phyloP scores from a whole-genome alignment of 2,888 invertebrate genomes.

The Portevinia maculata region DNA sequence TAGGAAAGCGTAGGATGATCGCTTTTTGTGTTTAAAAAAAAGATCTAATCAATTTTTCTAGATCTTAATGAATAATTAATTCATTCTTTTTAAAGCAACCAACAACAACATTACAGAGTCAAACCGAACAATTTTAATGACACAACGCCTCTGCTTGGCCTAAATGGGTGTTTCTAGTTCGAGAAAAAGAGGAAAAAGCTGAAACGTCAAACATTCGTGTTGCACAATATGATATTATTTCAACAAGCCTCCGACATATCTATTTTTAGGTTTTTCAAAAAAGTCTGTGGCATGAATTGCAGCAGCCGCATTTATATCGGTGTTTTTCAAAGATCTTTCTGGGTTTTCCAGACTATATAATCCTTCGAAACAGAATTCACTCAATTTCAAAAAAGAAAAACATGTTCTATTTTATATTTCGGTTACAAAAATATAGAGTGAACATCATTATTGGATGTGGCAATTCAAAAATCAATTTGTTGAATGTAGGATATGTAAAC shows the following conservation, averaged over 20 bases:
- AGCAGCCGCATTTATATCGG: slow-evolving; percentile 39
- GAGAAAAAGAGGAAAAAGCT: background rate
- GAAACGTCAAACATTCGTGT: slow-evolving; percentile 10
- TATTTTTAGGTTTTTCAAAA: slow-evolving; percentile 34
- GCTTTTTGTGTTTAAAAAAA: slow-evolving; percentile 23
- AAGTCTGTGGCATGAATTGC: slow-evolving; percentile 29
- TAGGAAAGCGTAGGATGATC: slow-evolving; percentile 29
- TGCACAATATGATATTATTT: slow-evolving; percentile 36
- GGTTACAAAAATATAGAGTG: slow-evolving; percentile 16
- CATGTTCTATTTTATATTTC: slow-evolving; percentile 25
- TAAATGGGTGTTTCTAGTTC: slow-evolving; percentile 20
- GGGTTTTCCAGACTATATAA: slow-evolving; percentile 13
- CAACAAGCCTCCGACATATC: slow-evolving; percentile 8
- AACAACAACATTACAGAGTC: background rate
- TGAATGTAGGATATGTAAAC: background rate
- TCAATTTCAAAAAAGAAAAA: slow-evolving; percentile 19
- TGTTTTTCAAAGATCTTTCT: slow-evolving; percentile 26
- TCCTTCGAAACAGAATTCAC: slow-evolving; percentile 28
- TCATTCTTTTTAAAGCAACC: slow-evolving; percentile 9
- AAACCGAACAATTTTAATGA: slow-evolving; percentile 42
- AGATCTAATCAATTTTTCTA: slow-evolving; percentile 33
- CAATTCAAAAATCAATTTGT: slow-evolving; percentile 18
- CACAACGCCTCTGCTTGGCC: slow-evolving; percentile 49
- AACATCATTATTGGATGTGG: slow-evolving; percentile 9
- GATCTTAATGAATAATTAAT: slow-evolving; percentile 42